Conservation (phyloP, 2,888 invertebrate species). For the Matsumyia berberina region DNA sequence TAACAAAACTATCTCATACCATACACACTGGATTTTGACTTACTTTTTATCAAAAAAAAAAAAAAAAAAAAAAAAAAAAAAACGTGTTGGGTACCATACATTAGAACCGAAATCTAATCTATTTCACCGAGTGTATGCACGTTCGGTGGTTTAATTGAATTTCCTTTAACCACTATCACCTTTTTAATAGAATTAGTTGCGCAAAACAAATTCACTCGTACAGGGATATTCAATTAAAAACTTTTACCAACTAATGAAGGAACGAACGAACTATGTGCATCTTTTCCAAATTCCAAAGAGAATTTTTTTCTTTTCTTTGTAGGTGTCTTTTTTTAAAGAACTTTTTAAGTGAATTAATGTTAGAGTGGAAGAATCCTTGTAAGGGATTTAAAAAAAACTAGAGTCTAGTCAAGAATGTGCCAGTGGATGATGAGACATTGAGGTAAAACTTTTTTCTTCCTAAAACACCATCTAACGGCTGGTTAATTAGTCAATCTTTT, state of each 20-base stretch:
- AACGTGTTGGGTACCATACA: constrained; percentile 18
- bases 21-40: not conserved
- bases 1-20: constrained; percentile 11
- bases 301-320: not conserved
- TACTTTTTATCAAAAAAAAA: constrained; percentile 13
- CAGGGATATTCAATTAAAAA: constrained; percentile 64
- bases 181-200: constrained; percentile 63
- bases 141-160: constrained; percentile 62
- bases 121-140: constrained; percentile 40
- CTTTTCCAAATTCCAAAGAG: not conserved
- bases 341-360: constrained; percentile 11
- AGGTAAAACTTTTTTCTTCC: no score
- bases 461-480: no score
- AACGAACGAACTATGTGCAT: constrained; percentile 13
- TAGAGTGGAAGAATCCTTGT: not conserved
- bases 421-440: not conserved
- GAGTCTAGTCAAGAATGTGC: not conserved
- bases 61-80: constrained; percentile 24
- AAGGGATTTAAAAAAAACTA: not conserved
- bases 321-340: not conserved
- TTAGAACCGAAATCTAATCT: constrained; percentile 56
- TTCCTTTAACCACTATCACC: constrained; percentile 64
- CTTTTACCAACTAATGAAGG: constrained; percentile 31
- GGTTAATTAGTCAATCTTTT: no score
- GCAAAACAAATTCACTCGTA: constrained; percentile 30